Evolutionary conservation across 2,888 invertebrate genomes (phyloP).

Genomic region (Quadroppia sp.): DNA sequence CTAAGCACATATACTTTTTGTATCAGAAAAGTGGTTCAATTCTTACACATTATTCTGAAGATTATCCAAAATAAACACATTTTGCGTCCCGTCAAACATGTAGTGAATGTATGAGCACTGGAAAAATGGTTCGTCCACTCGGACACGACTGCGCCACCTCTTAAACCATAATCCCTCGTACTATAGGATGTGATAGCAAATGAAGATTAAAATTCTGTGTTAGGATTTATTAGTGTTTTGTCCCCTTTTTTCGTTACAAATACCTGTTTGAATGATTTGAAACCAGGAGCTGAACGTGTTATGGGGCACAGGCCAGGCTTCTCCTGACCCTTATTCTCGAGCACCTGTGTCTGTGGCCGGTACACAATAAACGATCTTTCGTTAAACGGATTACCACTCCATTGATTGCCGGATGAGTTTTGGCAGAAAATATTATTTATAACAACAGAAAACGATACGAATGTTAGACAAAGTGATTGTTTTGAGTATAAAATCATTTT

Average conservation of each 20-base stretch:
- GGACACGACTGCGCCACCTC: slow-evolving; percentile 37
- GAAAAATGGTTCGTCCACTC: slow-evolving; percentile 38
- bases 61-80: slow-evolving; percentile 38
- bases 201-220: no score
- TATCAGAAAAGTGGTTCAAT: no score
- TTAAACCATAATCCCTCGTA: slow-evolving; percentile 42
- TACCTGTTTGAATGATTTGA: slow-evolving; percentile 39
- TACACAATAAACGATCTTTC: slow-evolving; percentile 29
- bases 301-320: slow-evolving; percentile 38
- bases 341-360: slow-evolving; percentile 34
- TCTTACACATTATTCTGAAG: slow-evolving; percentile 40
- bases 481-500: no score
- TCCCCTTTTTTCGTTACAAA: background rate
- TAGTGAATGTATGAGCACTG: slow-evolving; percentile 39
- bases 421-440: background rate
- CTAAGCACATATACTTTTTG: no score
- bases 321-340: slow-evolving; percentile 39
- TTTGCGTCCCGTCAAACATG: background rate
- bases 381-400: slow-evolving; percentile 37
- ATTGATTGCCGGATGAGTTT: background rate
- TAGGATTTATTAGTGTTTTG: background rate
- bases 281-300: slow-evolving; percentile 37
- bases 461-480: background rate
- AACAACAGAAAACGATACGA: background rate
- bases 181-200: no score